A percentile compares a stretch with the other conserved stretches of the same genome.
phyloP scores from a whole-genome alignment of 2,888 invertebrate species.

The Nemapogon koenigi region DNA sequence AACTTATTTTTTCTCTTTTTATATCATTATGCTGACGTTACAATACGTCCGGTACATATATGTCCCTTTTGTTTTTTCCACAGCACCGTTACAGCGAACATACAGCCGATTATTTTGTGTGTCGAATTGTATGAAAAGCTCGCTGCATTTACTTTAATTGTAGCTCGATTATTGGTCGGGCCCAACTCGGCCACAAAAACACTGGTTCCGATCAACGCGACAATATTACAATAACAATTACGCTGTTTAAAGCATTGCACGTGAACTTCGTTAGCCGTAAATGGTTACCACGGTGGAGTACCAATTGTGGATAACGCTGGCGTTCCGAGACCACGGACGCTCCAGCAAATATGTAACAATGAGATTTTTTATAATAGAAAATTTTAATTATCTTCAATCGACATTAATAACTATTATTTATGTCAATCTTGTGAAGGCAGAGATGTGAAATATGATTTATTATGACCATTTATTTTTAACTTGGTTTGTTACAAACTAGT shows the following conservation, averaged over 20 bases:
- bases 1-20: too few relatives aligned
- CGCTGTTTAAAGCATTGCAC: slow-evolving; percentile 11
- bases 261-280: slow-evolving; percentile 10
- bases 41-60: slow-evolving; percentile 1
- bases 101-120: slow-evolving; percentile 6
- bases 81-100: slow-evolving; percentile 4
- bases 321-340: too few relatives aligned
- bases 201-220: slow-evolving; percentile 5
- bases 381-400: too few relatives aligned
- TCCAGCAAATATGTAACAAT: too few relatives aligned
- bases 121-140: slow-evolving; percentile 3
- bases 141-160: slow-evolving; percentile 12
- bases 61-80: not conserved
- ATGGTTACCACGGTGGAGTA: slow-evolving; percentile 2
- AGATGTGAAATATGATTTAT: too few relatives aligned
- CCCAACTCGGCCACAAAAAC: slow-evolving; percentile 8
- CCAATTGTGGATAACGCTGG: slow-evolving; percentile 8
- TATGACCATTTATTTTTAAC: too few relatives aligned
- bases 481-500: too few relatives aligned
- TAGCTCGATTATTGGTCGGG: slow-evolving; percentile 13
- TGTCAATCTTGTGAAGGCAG: too few relatives aligned
- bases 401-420: too few relatives aligned
- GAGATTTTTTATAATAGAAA: too few relatives aligned
- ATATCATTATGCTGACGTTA: slow-evolving; percentile 1
- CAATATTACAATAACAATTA: slow-evolving; percentile 14